phyloP scores from a whole-genome alignment of 2,113 vertebrate species.

The Tonatia bakeri region DNA sequence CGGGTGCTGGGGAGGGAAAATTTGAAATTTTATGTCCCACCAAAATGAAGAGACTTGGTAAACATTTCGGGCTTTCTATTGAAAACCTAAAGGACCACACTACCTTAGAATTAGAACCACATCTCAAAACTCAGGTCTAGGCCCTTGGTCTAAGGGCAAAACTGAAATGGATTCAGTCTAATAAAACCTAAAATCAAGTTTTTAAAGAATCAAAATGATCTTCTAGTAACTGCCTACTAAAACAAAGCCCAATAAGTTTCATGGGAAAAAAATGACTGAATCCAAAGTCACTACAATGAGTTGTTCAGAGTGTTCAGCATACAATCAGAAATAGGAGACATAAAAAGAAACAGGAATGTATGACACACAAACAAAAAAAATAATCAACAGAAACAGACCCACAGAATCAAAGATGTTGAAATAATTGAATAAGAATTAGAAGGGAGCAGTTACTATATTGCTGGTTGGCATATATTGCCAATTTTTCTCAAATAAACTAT shows the following conservation, averaged over 20 bases:
- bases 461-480: not conserved
- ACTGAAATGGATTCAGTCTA: not conserved
- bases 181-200: not conserved
- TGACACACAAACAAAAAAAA: not conserved
- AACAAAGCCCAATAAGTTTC: not conserved
- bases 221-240: not conserved
- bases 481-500: not conserved
- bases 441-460: not conserved
- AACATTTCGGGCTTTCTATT: not conserved
- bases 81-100: not conserved
- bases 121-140: not conserved
- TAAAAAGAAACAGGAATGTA: not conserved
- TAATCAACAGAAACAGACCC: not conserved
- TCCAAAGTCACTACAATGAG: not conserved
- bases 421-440: not conserved
- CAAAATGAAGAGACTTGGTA: not conserved
- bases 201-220: not conserved
- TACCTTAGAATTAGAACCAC: not conserved
- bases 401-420: not conserved
- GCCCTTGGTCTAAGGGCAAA: not conserved
- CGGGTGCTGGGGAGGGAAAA: not conserved
- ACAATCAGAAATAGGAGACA: not conserved
- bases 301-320: not conserved
- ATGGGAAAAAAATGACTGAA: not conserved
- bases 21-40: not conserved